Evolutionary conservation across 2,888 invertebrate species (phyloP).

Genomic region (Tanytarsus gracilentus): DNA sequence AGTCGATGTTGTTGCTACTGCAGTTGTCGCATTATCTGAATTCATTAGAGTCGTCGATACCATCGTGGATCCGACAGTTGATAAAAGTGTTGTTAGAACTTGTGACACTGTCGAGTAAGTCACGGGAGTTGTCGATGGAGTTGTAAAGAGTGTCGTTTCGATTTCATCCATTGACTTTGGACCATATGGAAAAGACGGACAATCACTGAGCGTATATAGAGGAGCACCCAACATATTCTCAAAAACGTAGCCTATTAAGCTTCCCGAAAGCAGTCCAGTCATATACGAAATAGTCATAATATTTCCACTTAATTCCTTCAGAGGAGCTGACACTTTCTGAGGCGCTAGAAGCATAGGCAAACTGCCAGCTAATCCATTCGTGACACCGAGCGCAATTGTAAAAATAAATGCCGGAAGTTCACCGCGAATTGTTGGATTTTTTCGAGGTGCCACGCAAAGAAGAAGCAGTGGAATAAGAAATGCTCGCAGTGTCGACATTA

Average conservation of each 20-base stretch:
- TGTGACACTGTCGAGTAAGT: too few species aligned
- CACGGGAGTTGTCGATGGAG: too few species aligned
- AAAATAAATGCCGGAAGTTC: constrained; percentile 60
- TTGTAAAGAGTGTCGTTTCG: too few species aligned
- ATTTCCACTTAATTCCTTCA: constrained; percentile 85
- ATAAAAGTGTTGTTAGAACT: background rate
- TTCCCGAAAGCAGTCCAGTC: constrained; percentile 74
- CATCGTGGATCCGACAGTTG: background rate
- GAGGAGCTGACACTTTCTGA: constrained; percentile 72
- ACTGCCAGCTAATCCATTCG: constrained; percentile 82
- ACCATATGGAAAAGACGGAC: constrained; percentile 41
- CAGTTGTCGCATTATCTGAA: too few species aligned
- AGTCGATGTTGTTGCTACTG: too few species aligned
- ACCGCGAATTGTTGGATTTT: constrained; percentile 59
- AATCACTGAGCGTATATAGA: constrained; percentile 42
- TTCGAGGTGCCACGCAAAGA: constrained; percentile 70
- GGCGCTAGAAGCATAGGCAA: constrained; percentile 90
- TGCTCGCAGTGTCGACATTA: constrained; percentile 63
- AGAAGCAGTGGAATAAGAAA: constrained; percentile 71
- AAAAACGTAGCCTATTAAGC: constrained; percentile 72
- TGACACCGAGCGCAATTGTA: constrained; percentile 63
- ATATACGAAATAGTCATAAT: constrained; percentile 91
- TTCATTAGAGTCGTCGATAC: background rate
- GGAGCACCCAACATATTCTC: constrained; percentile 54
- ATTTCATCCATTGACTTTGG: constrained; percentile 30